These are phyloP conservation scores for Disparrhopalites patrizii DNA, from an alignment of 2,888 invertebrate genomes.

Conservation along the genomic window DNA sequence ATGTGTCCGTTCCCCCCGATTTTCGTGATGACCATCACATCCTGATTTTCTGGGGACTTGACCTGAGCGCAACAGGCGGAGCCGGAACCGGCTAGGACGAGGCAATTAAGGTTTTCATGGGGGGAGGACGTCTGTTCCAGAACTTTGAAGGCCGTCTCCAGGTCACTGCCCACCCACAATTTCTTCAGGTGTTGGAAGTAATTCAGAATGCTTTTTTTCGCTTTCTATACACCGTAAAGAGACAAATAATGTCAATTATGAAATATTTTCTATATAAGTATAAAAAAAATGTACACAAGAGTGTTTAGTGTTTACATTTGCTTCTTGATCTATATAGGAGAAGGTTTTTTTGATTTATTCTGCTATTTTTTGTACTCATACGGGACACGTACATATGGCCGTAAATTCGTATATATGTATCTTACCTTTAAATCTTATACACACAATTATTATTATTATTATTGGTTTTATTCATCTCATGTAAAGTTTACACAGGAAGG, in stretches of 20 bases:
- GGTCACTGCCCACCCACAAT: slow-evolving; percentile 44
- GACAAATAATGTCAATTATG: too few relatives aligned
- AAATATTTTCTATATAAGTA: too few relatives aligned
- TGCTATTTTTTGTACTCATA: not conserved
- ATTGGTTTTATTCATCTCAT: too few relatives aligned
- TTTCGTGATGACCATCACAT: slow-evolving; percentile 20
- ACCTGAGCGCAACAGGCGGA: slow-evolving; percentile 37
- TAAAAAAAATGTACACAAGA: too few relatives aligned
- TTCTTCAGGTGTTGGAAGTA: slow-evolving; percentile 19
- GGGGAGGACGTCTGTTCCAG: slow-evolving; percentile 28
- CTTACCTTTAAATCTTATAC: too few relatives aligned
- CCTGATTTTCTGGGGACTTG: not conserved
- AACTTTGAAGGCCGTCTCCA: slow-evolving; percentile 42
- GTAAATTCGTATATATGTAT: too few relatives aligned
- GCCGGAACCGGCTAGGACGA: slow-evolving; percentile 46
- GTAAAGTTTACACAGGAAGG: too few relatives aligned
- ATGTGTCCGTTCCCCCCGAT: slow-evolving; percentile 46
- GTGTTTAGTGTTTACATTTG: not conserved
- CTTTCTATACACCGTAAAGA: too few relatives aligned
- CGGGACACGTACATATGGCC: too few relatives aligned
- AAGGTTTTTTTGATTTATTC: not conserved
- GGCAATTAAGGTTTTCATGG: not conserved
- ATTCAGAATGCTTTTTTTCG: not conserved
- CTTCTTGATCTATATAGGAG: not conserved
- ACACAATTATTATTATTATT: too few relatives aligned